Conservation (phyloP, 2,888 invertebrate species). For the Caradrina kadenii region DNA sequence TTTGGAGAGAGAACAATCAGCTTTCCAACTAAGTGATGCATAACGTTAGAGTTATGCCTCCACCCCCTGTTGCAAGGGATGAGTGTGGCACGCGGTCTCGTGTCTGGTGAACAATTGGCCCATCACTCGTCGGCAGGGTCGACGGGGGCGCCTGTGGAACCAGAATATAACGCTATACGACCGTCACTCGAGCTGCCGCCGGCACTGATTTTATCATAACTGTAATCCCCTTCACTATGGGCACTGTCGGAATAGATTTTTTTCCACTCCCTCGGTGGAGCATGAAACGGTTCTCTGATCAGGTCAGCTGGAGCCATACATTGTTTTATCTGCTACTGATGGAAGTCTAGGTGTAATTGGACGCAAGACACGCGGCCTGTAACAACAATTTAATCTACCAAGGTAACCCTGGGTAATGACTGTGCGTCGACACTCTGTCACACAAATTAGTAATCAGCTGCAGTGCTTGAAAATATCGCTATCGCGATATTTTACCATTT, state of each 20-base stretch:
- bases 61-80: slow-evolving; percentile 21
- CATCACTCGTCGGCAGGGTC: neutral
- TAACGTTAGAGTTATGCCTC: slow-evolving; percentile 1
- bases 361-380: too few species aligned
- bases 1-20: slow-evolving; percentile 8
- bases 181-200: slow-evolving; percentile 8
- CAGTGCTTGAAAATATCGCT: neutral
- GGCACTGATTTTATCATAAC: slow-evolving; percentile 24
- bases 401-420: neutral
- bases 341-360: too few species aligned
- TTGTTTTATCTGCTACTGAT: neutral
- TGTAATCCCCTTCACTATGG: slow-evolving; percentile 1
- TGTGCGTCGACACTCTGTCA: neutral
- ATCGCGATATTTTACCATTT: too few species aligned
- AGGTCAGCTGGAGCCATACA: too few species aligned
- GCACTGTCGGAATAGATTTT: neutral
- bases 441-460: slow-evolving; percentile 19
- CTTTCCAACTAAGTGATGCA: neutral
- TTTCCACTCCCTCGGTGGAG: neutral
- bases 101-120: neutral
- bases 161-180: slow-evolving; percentile 13
- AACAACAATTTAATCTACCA: too few species aligned
- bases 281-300: too few species aligned
- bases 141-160: slow-evolving; percentile 11
- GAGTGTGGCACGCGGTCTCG: slow-evolving; percentile 32